Percentiles rank a stretch among this genome's conserved stretches.
These are phyloP conservation scores for Cacoxenus indagator DNA, from an alignment of 2,888 invertebrate species.

Conservation along the genomic window DNA sequence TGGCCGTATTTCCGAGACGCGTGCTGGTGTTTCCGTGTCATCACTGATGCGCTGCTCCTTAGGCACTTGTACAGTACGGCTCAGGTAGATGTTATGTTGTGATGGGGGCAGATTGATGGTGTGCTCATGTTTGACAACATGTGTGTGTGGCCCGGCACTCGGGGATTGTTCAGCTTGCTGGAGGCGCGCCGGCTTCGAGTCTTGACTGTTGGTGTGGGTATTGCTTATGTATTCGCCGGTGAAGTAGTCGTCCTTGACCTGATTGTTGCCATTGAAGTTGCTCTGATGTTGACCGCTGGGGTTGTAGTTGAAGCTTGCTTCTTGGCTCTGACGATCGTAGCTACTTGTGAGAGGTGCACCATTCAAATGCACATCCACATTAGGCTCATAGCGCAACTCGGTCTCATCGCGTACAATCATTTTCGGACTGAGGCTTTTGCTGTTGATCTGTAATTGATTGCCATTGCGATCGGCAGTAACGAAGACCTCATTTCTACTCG, in stretches of 20 bases:
- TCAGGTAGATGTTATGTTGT: conserved; percentile 64
- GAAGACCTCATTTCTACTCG: conserved; percentile 34
- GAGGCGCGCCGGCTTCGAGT: conserved; percentile 58
- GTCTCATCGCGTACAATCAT: conserved; percentile 59
- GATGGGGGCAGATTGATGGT: conserved; percentile 62
- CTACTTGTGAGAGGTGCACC: conserved; percentile 33
- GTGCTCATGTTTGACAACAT: conserved; percentile 59
- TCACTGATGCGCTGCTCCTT: conserved; percentile 38
- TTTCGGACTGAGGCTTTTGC: conserved; percentile 54
- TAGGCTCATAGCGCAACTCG: conserved; percentile 39
- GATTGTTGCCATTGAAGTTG: conserved; percentile 46
- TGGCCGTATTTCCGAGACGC: conserved; percentile 57
- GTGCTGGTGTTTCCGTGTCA: conserved; percentile 48
- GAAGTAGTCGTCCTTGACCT: conserved; percentile 54
- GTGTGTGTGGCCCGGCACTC: conserved; percentile 34
- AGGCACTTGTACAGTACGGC: conserved; percentile 40
- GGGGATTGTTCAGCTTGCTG: conserved; percentile 44
- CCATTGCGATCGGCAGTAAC: conserved; percentile 53
- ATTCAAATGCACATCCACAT: conserved; percentile 38
- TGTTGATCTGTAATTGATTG: conserved; percentile 52
- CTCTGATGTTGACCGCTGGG: conserved; percentile 45
- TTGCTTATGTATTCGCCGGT: conserved; percentile 52
- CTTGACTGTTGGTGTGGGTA: conserved; percentile 48
- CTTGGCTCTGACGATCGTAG: conserved; percentile 24
- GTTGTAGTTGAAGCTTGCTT: conserved; percentile 16